Base-by-base conservation (phyloP, 2,113 vertebrate genomes). In the Tragelaphus imberbis region DNA sequence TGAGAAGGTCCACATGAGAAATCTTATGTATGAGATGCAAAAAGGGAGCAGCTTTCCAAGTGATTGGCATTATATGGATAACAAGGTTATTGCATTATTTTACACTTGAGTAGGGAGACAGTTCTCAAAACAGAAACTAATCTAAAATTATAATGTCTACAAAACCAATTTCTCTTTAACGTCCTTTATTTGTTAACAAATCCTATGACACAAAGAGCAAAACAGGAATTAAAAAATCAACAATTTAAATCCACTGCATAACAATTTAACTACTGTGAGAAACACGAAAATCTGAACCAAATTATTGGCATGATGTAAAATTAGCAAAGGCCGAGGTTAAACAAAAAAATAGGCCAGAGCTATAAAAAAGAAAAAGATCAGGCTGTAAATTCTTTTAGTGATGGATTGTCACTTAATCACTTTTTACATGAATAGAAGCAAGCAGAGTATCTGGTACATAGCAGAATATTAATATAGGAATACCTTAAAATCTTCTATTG, bases 291-390 rank as follows among this genome's bases (percentile, higher is more conserved):
- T 13, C 84, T 81, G 59, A 95, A 85, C 36, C 55, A 97, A 53
- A 91, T 36, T 88, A 90, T 15, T 51, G 56, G 33, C 61, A 93
- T 49, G 44, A 85, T 27, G 59, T 71, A 96, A 97, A 93, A 90
- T 49, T 71, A 96, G 85, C 36, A 94, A n/a, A 95, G 16, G 49
- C 21, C 3, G 91, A 94, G 61, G 81, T 92, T 82, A 89, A 65
- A 91, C 27, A 88, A 77, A 90, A 92, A 92, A 92, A 90, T 51
- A 77, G 80, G 90, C 88, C 94, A 93, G 51, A 93, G 85, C 65
- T 84, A 14, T 82, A 90, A 94, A 30, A 47, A 91, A 88, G 40
- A 63, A 40, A 47, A 84, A 82, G 93, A 91, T 53, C 14, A 86
- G 53, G 11, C 55, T 94, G 12, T 90, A 94, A 95, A 91, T 65